These are phyloP conservation scores for Hydrochoerus hydrochaeris DNA, from an alignment of 2,113 vertebrate species.

Conservation along the genomic window DNA sequence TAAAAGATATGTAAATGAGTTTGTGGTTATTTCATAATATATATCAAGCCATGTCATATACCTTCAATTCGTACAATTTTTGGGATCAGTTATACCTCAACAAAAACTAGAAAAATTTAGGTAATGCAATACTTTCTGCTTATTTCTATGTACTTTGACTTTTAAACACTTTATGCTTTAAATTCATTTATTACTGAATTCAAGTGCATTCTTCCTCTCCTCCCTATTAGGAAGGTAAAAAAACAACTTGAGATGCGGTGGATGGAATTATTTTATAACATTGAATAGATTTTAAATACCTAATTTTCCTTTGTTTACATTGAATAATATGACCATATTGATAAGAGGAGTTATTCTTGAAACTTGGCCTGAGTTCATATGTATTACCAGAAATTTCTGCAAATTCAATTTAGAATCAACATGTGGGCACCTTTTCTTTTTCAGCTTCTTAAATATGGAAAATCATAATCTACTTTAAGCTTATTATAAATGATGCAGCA, in stretches of 20 bases:
- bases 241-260: background rate
- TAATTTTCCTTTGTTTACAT: background rate
- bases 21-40: background rate
- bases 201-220: background rate
- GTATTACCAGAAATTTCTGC: slow-evolving; percentile 75
- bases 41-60: background rate
- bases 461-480: slow-evolving; percentile 77
- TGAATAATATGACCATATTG: background rate
- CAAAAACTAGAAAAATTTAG: background rate
- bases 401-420: slow-evolving; percentile 76
- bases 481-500: slow-evolving; percentile 81
- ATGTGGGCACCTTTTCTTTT: slow-evolving; percentile 57
- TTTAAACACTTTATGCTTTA: slow-evolving; percentile 40
- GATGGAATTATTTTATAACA: slow-evolving; percentile 23
- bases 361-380: slow-evolving; percentile 81
- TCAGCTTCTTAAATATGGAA: slow-evolving; percentile 77
- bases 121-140: background rate
- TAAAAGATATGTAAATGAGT: background rate
- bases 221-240: background rate
- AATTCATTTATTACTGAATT: slow-evolving; percentile 45
- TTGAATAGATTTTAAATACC: slow-evolving; percentile 2
- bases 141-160: background rate
- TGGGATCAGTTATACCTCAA: background rate
- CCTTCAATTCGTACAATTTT: background rate
- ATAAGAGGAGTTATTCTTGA: slow-evolving; percentile 45